Evolutionary conservation across 2,888 invertebrate genomes (phyloP).

Genomic region (Himalopsyche kuldschensis): DNA sequence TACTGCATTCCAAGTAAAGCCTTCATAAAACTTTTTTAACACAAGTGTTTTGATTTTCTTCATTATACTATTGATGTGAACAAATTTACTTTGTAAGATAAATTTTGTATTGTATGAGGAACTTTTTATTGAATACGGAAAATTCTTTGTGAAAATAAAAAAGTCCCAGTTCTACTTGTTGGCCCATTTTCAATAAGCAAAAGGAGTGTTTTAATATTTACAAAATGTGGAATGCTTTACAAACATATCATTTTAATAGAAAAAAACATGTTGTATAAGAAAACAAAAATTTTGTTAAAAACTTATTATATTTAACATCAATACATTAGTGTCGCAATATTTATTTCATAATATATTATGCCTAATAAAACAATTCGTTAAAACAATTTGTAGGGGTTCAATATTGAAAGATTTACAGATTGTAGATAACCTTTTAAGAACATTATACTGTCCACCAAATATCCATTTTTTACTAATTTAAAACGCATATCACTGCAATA

Average conservation of each 20-base stretch:
- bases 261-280: constrained; percentile 10
- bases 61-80: too few species aligned
- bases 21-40: too few species aligned
- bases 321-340: neutral
- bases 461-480: neutral
- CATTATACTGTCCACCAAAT: neutral
- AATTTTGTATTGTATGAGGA: neutral
- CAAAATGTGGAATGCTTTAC: constrained; percentile 34
- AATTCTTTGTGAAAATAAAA: neutral
- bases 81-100: too few species aligned
- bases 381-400: neutral
- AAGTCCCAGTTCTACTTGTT: neutral
- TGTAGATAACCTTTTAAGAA: neutral
- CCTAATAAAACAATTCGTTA: neutral
- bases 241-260: constrained; percentile 39
- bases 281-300: neutral
- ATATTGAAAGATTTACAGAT: neutral
- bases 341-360: neutral
- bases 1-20: too few species aligned
- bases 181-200: neutral
- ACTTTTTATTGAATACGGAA: neutral
- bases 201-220: constrained; percentile 25
- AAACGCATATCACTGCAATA: neutral
- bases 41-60: too few species aligned
- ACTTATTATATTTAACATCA: neutral